Percentiles rank a stretch among this genome's conserved stretches.
These are phyloP conservation scores for Turnix velox DNA, from an alignment of 2,113 vertebrate genomes.

Conservation along the genomic window DNA sequence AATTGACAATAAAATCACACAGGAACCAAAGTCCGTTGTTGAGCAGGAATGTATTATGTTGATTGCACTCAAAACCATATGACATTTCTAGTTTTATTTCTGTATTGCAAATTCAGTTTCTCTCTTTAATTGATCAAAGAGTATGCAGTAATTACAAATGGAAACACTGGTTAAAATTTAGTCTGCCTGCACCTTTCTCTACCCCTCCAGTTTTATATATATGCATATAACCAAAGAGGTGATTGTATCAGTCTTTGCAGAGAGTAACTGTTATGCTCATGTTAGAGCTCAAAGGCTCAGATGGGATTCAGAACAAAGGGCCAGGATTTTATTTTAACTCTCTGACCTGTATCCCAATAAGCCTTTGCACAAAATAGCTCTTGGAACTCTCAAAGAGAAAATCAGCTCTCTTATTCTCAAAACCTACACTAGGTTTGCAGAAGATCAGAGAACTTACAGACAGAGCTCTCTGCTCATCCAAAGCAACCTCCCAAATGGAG, in stretches of 20 bases:
- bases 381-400: background rate
- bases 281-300: background rate
- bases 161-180: background rate
- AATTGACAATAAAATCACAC: background rate
- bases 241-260: background rate
- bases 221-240: background rate
- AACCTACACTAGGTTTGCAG: background rate
- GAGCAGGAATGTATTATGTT: background rate
- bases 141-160: background rate
- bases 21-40: background rate
- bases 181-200: background rate
- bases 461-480: background rate
- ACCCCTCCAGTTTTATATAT: background rate
- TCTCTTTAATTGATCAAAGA: background rate
- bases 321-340: background rate
- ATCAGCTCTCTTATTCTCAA: background rate
- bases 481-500: background rate
- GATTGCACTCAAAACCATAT: background rate
- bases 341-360: background rate
- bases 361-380: background rate
- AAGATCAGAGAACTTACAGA: background rate
- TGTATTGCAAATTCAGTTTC: background rate
- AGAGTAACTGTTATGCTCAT: background rate
- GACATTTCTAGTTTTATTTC: background rate
- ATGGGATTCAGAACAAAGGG: background rate